Conservation (phyloP, 2,113 vertebrate species). For the Saguinus imperator region DNA sequence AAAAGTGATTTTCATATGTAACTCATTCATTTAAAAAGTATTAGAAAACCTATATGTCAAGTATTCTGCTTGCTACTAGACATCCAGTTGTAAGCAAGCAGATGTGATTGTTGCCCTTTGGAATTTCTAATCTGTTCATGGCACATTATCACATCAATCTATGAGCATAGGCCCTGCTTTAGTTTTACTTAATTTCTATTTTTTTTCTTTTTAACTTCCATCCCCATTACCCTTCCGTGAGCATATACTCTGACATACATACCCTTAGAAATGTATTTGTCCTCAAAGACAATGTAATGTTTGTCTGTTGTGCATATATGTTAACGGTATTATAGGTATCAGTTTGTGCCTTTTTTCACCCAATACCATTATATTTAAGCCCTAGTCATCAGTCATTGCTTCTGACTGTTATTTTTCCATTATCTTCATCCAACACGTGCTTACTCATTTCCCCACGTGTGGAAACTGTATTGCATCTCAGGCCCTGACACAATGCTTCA, state of each 20-base stretch:
- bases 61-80: not conserved
- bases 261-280: not conserved
- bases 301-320: not conserved
- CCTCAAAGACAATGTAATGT: not conserved
- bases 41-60: not conserved
- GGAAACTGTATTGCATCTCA: not conserved
- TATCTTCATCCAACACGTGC: not conserved
- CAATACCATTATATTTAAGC: constrained; percentile 10
- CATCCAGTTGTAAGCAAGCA: not conserved
- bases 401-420: not conserved
- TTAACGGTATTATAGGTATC: not conserved
- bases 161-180: not conserved
- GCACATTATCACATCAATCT: not conserved
- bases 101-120: not conserved
- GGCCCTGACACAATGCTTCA: not conserved
- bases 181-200: not conserved
- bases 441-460: not conserved
- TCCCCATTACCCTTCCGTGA: not conserved
- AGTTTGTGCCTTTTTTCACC: not conserved
- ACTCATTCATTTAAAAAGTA: constrained; percentile 1
- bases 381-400: not conserved
- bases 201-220: not conserved
- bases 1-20: constrained; percentile 76
- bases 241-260: not conserved
- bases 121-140: not conserved